Evolutionary conservation across 2,113 vertebrate genomes (phyloP).

Genomic region (Antigone vipio): DNA sequence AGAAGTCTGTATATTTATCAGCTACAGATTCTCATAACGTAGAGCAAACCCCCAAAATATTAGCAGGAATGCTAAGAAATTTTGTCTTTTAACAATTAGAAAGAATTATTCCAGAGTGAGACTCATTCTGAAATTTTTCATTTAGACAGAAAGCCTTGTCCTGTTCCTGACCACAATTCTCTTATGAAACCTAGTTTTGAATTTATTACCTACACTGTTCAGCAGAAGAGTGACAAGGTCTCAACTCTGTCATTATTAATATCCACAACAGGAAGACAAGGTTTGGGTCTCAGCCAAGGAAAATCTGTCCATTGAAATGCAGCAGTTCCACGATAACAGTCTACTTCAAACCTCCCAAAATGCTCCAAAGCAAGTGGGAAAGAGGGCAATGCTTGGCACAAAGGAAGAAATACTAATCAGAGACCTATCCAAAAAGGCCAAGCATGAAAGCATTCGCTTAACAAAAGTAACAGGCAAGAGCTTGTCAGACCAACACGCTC

Average conservation of each 20-base stretch:
- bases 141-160: conserved; percentile 30
- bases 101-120: neutral
- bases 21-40: neutral
- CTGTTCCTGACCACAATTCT: conserved; percentile 39
- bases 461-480: neutral
- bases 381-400: neutral
- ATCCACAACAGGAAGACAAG: conserved; percentile 24
- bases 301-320: neutral
- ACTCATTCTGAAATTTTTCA: conserved; percentile 3
- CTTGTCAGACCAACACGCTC: neutral
- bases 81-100: neutral
- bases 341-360: neutral
- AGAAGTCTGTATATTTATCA: neutral
- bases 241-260: conserved; percentile 39
- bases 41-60: neutral
- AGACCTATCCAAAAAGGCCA: neutral
- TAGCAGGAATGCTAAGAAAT: neutral
- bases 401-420: neutral
- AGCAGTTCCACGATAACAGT: neutral
- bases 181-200: neutral
- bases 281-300: neutral
- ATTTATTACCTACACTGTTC: neutral
- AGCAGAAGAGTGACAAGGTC: conserved; percentile 23
- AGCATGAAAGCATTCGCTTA: neutral
- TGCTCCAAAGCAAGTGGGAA: neutral